A percentile compares a stretch with the other conserved stretches of the same genome.
These are phyloP conservation scores for Agrotis segetum DNA, from an alignment of 2,888 invertebrate genomes.

Conservation along the genomic window DNA sequence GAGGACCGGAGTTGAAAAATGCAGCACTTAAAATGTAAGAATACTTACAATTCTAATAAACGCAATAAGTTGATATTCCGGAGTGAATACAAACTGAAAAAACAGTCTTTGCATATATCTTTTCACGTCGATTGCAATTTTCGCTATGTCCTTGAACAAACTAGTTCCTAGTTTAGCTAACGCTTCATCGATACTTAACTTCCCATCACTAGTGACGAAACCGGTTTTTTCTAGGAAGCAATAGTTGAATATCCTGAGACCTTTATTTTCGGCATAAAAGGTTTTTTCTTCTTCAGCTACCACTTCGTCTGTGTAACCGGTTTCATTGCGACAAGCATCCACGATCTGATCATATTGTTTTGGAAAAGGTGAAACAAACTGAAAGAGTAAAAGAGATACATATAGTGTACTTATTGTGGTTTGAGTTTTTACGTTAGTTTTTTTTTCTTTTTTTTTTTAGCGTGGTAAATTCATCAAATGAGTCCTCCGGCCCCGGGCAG, in stretches of 20 bases:
- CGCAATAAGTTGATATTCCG: background rate
- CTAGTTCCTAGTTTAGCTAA: background rate
- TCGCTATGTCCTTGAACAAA: background rate
- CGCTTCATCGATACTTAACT: background rate
- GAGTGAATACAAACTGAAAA: background rate
- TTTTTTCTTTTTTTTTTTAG: too few relatives aligned
- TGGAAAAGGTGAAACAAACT: background rate
- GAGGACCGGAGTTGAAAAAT: too few relatives aligned
- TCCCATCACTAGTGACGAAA: background rate
- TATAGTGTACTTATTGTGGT: background rate
- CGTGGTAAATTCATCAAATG: too few relatives aligned
- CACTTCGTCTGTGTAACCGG: background rate
- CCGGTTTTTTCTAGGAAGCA: background rate
- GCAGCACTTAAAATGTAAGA: background rate
- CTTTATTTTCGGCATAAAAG: background rate
- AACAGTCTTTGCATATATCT: background rate
- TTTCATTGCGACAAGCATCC: background rate
- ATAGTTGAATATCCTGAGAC: conserved; percentile 3
- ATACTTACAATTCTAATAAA: conserved; percentile 4
- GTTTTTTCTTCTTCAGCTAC: background rate
- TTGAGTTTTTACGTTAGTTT: background rate
- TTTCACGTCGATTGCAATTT: background rate
- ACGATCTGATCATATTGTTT: background rate
- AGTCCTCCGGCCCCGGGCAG: too few relatives aligned
- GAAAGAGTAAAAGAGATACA: conserved; percentile 1